phyloP scores from a whole-genome alignment of 53 echinoderm and acorn worm species.

The Astropecten irregularis region DNA sequence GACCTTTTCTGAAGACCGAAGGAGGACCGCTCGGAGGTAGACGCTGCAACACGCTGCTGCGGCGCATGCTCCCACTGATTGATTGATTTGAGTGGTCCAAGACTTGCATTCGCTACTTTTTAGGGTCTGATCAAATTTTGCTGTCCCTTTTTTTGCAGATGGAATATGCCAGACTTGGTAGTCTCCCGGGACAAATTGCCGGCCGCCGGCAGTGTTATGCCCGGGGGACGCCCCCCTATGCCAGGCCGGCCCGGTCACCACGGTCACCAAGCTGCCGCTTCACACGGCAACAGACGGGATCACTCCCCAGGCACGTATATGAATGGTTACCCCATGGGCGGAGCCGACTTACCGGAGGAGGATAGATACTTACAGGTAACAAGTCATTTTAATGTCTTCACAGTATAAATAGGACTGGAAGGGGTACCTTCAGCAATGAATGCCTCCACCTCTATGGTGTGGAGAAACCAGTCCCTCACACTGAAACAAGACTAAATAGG shows the following conservation, averaged over 20 bases:
- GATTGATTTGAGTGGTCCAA: too few species aligned
- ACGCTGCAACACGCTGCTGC: too few species aligned
- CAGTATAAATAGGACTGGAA: too few species aligned
- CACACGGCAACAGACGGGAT: conserved; percentile 31
- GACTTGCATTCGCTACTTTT: too few species aligned
- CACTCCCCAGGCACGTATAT: neutral
- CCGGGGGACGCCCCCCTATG: conserved; percentile 78
- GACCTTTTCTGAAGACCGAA: too few species aligned
- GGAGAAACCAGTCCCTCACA: too few species aligned
- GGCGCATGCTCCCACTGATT: too few species aligned
- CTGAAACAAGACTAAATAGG: too few species aligned
- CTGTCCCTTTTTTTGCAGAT: conserved; percentile 1
- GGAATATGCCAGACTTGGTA: conserved; percentile 82
- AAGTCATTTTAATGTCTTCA: neutral
- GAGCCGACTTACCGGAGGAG: conserved; percentile 70
- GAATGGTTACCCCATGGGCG: conserved; percentile 74
- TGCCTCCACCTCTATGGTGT: too few species aligned
- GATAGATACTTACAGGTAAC: conserved; percentile 85
- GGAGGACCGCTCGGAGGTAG: too few species aligned
- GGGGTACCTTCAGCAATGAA: too few species aligned
- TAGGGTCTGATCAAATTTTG: too few species aligned
- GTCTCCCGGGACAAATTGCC: conserved; percentile 83
- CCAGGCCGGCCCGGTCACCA: conserved; percentile 32
- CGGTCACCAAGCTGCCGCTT: neutral
- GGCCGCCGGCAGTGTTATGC: conserved; percentile 71